phyloP scores from a whole-genome alignment of 2,113 vertebrate genomes.

The Heterotis niloticus region DNA sequence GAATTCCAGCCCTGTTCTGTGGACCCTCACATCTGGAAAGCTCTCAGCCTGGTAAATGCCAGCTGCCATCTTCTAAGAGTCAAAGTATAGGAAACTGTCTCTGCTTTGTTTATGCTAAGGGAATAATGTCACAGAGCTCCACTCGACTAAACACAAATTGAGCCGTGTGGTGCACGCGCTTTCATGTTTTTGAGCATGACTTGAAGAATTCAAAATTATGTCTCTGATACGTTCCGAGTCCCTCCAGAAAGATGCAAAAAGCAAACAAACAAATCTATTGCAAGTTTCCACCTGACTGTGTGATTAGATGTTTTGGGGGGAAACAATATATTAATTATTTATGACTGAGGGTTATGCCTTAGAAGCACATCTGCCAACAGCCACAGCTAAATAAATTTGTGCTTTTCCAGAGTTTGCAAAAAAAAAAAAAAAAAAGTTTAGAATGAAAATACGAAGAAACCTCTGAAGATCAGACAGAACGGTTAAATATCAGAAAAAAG shows the following conservation, averaged over 20 bases:
- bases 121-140: conserved; percentile 26
- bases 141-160: neutral
- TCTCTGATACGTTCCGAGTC: neutral
- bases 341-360: too few relatives aligned
- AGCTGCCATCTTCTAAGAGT: conserved; percentile 15
- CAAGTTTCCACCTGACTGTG: too few relatives aligned
- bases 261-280: neutral
- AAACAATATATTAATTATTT: too few relatives aligned
- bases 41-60: conserved; percentile 20
- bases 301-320: too few relatives aligned
- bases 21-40: conserved; percentile 1
- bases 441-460: too few relatives aligned
- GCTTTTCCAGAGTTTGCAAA: too few relatives aligned
- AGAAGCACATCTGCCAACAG: too few relatives aligned
- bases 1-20: conserved; percentile 24
- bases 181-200: conserved; percentile 13
- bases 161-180: neutral
- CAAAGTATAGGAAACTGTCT: conserved; percentile 8
- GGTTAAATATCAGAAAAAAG: too few relatives aligned
- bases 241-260: too few relatives aligned
- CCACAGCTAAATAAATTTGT: too few relatives aligned
- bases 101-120: conserved; percentile 26
- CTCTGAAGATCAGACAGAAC: too few relatives aligned
- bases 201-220: neutral
- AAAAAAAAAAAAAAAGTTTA: too few relatives aligned